A percentile compares a stretch with the other conserved stretches of the same genome.
These are phyloP conservation scores for Sylvicola cinctus DNA, from an alignment of 2,888 invertebrate species.

Conservation along the genomic window DNA sequence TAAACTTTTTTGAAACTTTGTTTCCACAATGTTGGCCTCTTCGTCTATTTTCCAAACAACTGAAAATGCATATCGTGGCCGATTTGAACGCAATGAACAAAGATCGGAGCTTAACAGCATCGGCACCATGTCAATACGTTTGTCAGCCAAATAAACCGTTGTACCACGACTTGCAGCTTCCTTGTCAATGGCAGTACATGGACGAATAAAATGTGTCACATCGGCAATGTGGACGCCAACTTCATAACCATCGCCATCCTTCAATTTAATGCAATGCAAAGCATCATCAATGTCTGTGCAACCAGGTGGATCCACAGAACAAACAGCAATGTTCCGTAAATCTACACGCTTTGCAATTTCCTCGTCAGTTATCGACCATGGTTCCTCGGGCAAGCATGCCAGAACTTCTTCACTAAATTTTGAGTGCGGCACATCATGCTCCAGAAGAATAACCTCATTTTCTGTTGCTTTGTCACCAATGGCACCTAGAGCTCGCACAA, in stretches of 20 bases:
- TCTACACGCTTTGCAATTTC: constrained; percentile 63
- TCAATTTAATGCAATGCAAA: constrained; percentile 62
- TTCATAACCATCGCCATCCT: constrained; percentile 46
- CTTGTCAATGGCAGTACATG: constrained; percentile 74
- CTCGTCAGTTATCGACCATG: constrained; percentile 77
- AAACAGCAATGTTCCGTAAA: constrained; percentile 65
- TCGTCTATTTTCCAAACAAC: constrained; percentile 85
- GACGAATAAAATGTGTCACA: constrained; percentile 91
- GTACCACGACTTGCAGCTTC: constrained; percentile 90
- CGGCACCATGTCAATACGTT: constrained; percentile 76
- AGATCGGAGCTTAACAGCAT: constrained; percentile 86
- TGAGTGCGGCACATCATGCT: constrained; percentile 93
- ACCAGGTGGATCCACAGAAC: constrained; percentile 94
- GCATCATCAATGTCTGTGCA: constrained; percentile 99
- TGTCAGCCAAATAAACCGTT: constrained; percentile 89
- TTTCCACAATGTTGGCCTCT: constrained; percentile 59
- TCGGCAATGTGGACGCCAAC: constrained; percentile 98
- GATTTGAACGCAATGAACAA: constrained; percentile 80
- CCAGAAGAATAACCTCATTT: constrained; percentile 86
- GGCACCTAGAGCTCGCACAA: constrained; percentile 77
- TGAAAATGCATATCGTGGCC: constrained; percentile 87
- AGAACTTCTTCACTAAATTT: constrained; percentile 89
- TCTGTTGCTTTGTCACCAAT: constrained; percentile 90
- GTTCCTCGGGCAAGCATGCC: constrained; percentile 69
- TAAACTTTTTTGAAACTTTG: constrained; percentile 79